Evolutionary conservation across 2,113 vertebrate species (phyloP).

Genomic region (Calyptommatus sinebrachiatus): DNA sequence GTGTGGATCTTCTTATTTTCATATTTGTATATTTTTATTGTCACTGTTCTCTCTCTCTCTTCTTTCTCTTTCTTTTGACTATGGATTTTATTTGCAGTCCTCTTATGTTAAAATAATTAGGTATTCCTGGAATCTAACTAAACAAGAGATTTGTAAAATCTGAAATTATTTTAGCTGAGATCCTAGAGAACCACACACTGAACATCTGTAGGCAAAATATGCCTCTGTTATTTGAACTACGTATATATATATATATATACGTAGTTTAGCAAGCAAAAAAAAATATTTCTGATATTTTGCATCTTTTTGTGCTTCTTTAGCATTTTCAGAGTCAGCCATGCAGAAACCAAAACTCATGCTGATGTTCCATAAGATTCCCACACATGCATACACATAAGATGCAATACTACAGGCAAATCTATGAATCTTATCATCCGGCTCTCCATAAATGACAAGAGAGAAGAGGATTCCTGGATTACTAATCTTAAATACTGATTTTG

Average conservation of each 20-base stretch:
- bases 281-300: no score
- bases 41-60: conserved; percentile 13
- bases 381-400: no score
- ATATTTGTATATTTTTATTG: conserved; percentile 30
- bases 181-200: background rate
- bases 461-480: no score
- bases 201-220: background rate
- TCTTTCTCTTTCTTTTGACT: background rate
- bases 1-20: conserved; percentile 29
- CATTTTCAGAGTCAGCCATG: background rate
- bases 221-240: background rate
- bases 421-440: background rate
- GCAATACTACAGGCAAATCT: background rate
- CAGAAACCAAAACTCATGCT: background rate
- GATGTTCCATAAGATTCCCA: background rate
- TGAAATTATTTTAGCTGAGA: background rate
- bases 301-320: background rate
- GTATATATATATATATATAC: no score
- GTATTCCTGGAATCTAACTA: background rate
- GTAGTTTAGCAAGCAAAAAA: no score
- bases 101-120: background rate
- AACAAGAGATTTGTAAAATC: background rate
- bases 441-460: no score
- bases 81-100: background rate
- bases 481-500: no score